These are phyloP conservation scores for Galagoides demidoff DNA, from an alignment of 2,797 vertebrate genomes.

Conservation along the genomic window DNA sequence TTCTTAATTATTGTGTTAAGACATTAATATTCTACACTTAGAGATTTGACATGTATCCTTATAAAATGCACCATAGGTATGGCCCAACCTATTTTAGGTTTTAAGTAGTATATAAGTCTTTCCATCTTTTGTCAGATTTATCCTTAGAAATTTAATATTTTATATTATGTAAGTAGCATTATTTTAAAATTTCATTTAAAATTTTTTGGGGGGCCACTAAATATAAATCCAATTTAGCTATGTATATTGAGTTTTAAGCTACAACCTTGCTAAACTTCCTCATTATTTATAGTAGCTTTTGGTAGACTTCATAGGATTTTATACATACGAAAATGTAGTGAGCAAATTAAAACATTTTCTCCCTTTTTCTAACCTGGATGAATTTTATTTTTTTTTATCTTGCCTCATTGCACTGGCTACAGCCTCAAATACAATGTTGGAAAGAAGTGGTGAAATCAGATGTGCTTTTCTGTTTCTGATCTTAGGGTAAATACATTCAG, in stretches of 20 bases:
- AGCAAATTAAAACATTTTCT: neutral
- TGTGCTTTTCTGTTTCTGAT: neutral
- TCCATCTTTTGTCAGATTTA: neutral
- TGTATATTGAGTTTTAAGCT: neutral
- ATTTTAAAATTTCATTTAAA: neutral
- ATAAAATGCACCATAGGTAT: too few relatives aligned
- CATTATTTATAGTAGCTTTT: neutral
- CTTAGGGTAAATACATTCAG: neutral
- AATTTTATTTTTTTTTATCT: constrained; percentile 3
- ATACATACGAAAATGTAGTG: neutral
- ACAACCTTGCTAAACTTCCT: neutral
- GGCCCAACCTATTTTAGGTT: too few relatives aligned
- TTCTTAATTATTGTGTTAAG: too few relatives aligned
- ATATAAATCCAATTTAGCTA: neutral
- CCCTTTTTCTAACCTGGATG: neutral
- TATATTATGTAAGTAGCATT: neutral
- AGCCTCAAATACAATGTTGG: neutral
- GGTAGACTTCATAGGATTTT: neutral
- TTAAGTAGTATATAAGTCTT: neutral
- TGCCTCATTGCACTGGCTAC: neutral
- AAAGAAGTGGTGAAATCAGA: neutral
- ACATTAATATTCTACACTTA: too few relatives aligned
- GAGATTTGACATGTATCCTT: too few relatives aligned
- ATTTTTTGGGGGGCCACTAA: neutral
- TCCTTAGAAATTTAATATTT: neutral